phyloP scores from a whole-genome alignment of 2,888 invertebrate genomes.

The Metopia argyrocephala region DNA sequence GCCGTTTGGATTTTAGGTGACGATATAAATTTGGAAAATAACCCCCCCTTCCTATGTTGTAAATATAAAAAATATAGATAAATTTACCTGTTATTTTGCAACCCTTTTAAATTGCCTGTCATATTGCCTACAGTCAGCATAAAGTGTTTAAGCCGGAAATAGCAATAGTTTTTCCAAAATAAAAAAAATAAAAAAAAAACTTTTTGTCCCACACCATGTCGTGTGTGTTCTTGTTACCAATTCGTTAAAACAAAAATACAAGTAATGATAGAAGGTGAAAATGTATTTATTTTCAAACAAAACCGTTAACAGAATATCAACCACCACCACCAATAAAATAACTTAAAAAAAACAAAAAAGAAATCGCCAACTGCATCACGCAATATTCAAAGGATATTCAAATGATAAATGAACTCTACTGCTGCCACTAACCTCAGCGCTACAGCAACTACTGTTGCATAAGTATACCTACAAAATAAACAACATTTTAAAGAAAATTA shows the following conservation, averaged over 20 bases:
- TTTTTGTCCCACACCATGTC: slow-evolving; percentile 35
- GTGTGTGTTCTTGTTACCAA: neutral
- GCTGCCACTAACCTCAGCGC: neutral
- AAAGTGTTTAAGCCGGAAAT: slow-evolving; percentile 62
- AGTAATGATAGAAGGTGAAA: slow-evolving; percentile 47
- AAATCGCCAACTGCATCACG: slow-evolving; percentile 64
- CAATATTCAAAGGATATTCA: slow-evolving; percentile 59
- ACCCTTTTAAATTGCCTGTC: slow-evolving; percentile 51
- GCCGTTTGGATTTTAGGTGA: too few species aligned
- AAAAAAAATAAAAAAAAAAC: too few species aligned
- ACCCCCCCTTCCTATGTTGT: neutral
- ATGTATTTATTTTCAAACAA: slow-evolving; percentile 54
- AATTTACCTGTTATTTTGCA: slow-evolving; percentile 52
- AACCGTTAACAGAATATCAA: slow-evolving; percentile 51
- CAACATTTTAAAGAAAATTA: slow-evolving; percentile 41
- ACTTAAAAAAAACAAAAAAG: slow-evolving; percentile 10
- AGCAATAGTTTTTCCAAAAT: slow-evolving; percentile 55
- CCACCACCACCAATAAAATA: slow-evolving; percentile 44
- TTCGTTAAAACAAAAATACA: slow-evolving; percentile 21
- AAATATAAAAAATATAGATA: slow-evolving; percentile 13
- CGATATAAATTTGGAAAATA: too few species aligned
- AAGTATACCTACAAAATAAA: slow-evolving; percentile 44
- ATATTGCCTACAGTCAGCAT: neutral
- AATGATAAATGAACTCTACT: slow-evolving; percentile 52
- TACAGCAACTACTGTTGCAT: slow-evolving; percentile 3